Evolutionary conservation across 2,113 vertebrate species (phyloP).

Genomic region (Mungos mungo): DNA sequence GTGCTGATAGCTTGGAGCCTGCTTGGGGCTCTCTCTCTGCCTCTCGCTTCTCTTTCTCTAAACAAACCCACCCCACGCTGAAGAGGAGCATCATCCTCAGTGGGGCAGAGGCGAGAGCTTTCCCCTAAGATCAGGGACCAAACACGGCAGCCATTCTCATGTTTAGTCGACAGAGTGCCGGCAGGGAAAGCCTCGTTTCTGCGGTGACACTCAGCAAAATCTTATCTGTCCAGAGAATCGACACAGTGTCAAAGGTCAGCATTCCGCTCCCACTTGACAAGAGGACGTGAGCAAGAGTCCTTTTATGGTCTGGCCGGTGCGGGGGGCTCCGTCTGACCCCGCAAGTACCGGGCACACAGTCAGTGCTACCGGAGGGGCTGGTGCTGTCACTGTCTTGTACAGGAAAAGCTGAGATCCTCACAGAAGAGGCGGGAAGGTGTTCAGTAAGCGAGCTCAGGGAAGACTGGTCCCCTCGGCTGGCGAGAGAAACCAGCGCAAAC

Average conservation of each 20-base stretch:
- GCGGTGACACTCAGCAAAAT: background rate
- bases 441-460: background rate
- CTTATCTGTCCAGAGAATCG: background rate
- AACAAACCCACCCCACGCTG: too few species aligned
- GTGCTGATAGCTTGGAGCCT: too few species aligned
- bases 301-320: background rate
- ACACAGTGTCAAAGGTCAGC: background rate
- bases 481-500: background rate
- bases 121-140: background rate
- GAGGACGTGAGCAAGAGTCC: fast-evolving
- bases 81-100: background rate
- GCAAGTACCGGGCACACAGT: fast-evolving
- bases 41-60: too few species aligned
- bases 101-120: background rate
- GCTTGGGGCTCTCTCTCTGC: too few species aligned
- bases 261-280: background rate
- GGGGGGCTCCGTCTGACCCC: fast-evolving
- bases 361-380: background rate
- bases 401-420: background rate
- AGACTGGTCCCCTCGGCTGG: background rate
- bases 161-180: background rate
- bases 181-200: background rate
- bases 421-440: background rate
- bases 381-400: fast-evolving
- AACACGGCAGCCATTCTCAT: background rate